Evolutionary conservation across 1,140 invertebrate genomes (phyloP).

Genomic region (Drosophila trapezifrons): DNA sequence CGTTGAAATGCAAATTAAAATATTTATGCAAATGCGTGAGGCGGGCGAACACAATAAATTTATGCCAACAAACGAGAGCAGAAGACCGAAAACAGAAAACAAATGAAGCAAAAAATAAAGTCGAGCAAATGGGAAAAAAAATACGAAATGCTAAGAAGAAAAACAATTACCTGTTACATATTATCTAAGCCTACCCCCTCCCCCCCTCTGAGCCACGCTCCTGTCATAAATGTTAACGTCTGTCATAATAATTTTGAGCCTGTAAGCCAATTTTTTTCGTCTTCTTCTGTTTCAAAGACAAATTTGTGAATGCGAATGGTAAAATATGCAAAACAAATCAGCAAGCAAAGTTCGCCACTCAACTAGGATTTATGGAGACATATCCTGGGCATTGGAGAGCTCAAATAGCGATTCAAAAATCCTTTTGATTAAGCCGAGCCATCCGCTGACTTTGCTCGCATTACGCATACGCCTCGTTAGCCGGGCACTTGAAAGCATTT

Average conservation of each 20-base stretch:
- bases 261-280: slow-evolving; percentile 46
- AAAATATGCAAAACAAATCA: slow-evolving; percentile 32
- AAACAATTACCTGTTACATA: slow-evolving; percentile 77
- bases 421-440: slow-evolving; percentile 21
- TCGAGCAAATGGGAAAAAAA: slow-evolving; percentile 30
- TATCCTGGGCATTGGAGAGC: slow-evolving; percentile 25
- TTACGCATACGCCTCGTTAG: slow-evolving; percentile 61
- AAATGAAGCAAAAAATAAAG: slow-evolving; percentile 55
- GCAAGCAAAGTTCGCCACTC: slow-evolving; percentile 25
- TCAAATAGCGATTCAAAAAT: slow-evolving; percentile 14
- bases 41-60: slow-evolving; percentile 71
- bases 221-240: slow-evolving; percentile 71
- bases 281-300: not conserved
- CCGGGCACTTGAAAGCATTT: slow-evolving; percentile 50
- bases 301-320: slow-evolving; percentile 8
- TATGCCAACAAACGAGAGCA: slow-evolving; percentile 62
- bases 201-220: not conserved
- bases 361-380: slow-evolving; percentile 32
- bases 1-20: slow-evolving; percentile 81
- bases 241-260: slow-evolving; percentile 68
- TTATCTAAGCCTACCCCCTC: not conserved
- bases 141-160: slow-evolving; percentile 8
- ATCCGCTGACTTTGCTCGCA: slow-evolving; percentile 18
- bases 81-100: slow-evolving; percentile 26
- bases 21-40: slow-evolving; percentile 76